These are phyloP conservation scores for Tachyglossus aculeatus DNA, from an alignment of 2,797 vertebrate genomes.

Conservation along the genomic window DNA sequence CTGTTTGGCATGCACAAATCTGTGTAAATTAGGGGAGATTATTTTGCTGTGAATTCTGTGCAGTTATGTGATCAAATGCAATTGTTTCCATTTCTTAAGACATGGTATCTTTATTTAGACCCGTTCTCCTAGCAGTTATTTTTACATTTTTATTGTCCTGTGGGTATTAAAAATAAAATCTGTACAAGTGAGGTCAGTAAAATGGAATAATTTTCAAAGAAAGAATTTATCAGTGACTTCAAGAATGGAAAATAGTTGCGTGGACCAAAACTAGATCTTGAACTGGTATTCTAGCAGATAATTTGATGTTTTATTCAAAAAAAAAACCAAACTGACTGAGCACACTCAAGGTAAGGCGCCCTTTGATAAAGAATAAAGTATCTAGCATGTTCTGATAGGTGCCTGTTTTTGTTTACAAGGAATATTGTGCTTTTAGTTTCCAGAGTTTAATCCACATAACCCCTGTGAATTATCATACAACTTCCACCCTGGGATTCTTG, in stretches of 20 bases:
- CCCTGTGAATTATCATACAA: conserved; percentile 42
- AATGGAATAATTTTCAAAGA: conserved; percentile 36
- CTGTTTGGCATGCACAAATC: conserved; percentile 64
- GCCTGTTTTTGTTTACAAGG: background rate
- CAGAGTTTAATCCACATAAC: conserved; percentile 53
- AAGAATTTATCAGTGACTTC: conserved; percentile 55
- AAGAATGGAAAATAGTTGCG: conserved; percentile 38
- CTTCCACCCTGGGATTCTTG: conserved; percentile 32
- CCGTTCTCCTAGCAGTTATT: background rate
- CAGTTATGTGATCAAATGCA: conserved; percentile 67
- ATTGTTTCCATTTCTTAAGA: conserved; percentile 45
- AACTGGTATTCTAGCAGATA: conserved; percentile 49
- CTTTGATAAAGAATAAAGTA: conserved; percentile 20
- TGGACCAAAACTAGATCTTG: conserved; percentile 30
- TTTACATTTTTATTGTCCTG: background rate
- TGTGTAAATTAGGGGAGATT: conserved; percentile 70
- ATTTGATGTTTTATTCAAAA: conserved; percentile 32
- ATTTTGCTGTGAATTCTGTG: conserved; percentile 58
- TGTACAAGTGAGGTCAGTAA: conserved; percentile 40
- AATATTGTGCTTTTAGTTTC: conserved; percentile 27
- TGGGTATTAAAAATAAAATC: conserved; percentile 25
- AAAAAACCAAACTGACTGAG: conserved; percentile 29
- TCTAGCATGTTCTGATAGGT: conserved; percentile 30
- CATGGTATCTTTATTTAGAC: conserved; percentile 14
- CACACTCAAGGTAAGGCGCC: conserved; percentile 39